Conservation (phyloP, 35 echinoderm and acorn worm genomes). For the Lytechinus pictus region DNA sequence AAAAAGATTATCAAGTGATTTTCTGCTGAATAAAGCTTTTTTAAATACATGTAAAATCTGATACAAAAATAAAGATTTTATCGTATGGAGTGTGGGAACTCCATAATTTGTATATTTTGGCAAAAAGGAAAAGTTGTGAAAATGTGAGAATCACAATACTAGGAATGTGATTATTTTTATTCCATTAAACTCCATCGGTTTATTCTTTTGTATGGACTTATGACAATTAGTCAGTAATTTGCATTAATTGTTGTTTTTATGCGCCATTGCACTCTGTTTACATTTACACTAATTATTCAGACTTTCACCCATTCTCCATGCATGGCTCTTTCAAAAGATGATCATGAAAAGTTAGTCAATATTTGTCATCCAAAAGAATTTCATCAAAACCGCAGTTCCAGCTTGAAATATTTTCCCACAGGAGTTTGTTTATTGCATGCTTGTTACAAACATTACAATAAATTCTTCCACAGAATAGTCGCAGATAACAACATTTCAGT, state of each 20-base stretch:
- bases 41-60: no score
- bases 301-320: no score
- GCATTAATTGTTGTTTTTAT: neutral
- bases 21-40: no score
- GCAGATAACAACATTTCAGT: neutral
- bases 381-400: neutral
- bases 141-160: neutral
- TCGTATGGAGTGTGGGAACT: neutral
- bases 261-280: neutral
- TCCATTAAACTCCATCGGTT: no score
- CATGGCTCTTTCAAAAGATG: neutral
- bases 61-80: no score
- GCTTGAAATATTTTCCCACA: neutral
- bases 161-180: neutral
- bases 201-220: neutral
- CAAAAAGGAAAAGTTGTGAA: neutral
- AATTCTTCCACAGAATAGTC: neutral
- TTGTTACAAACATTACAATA: neutral
- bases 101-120: neutral
- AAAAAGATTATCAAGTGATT: no score
- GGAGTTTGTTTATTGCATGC: neutral
- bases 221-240: neutral
- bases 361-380: constrained; percentile 13
- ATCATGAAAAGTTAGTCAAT: neutral
- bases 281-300: neutral